Base-by-base conservation (phyloP, 1,140 invertebrate genomes). In the Meloidogyne floridensis region DNA sequence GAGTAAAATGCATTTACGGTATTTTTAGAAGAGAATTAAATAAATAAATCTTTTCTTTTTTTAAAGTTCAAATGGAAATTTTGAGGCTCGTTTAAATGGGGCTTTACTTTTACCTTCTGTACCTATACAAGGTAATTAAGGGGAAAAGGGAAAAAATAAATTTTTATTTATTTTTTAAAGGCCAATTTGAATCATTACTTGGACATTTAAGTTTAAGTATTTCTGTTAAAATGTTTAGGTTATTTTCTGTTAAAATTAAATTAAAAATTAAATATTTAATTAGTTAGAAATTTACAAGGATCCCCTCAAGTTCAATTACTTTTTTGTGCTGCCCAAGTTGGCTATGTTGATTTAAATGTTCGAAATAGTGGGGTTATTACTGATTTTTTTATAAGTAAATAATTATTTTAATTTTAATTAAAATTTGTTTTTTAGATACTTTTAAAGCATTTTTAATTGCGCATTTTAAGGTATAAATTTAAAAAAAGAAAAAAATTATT, bases 271-370 rank as follows among this genome's bases (percentile, higher is more conserved):
- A 56, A 15, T 82, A 10, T 80, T 77, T 8, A 56, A 51, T 70
- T 47, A 86, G 85, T 86, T 84, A 90, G 88, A 86, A 90, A 81
- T 65, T 47, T 84, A 32, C 51, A 53, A 32, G 88, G 88, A 72
- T 86, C 87, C 69, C 88, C 88, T 7, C 88, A 86, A 83, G 89
- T 89, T 9, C 77, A 86, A 83, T 86, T 83, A 47, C 81, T 81
- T 69, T 89, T 80, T 71, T 89, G 88, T 77, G 76, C 83, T 72
- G 77, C 88, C 43, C 82, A 87, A 65, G 83, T 89, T 79, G 88
- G 88, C 13, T 89, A 89, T 80, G 89, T 89, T n/a, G 88, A 89
- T 83, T 74, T 89, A 70, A 89, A 87, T 82, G 88, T 89, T 2
- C 72, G 88, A 32, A 89, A 89, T 81, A 89, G 88, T n/a, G 88